Conservation (phyloP, 2,797 vertebrate genomes). For the Argyrosomus regius region DNA sequence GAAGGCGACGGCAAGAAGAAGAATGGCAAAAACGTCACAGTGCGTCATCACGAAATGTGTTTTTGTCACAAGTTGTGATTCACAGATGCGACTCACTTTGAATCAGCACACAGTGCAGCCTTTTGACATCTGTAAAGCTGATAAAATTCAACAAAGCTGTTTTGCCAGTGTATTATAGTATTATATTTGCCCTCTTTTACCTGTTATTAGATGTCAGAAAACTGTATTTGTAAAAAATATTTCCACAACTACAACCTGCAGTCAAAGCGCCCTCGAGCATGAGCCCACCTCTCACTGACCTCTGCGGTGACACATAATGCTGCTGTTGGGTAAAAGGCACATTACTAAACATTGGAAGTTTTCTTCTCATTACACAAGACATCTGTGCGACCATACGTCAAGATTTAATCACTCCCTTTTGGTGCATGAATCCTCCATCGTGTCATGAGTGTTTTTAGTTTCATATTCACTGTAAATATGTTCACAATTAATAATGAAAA, state of each 20-base stretch:
- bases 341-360: not conserved
- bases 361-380: not conserved
- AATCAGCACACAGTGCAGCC: not conserved
- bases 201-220: not conserved
- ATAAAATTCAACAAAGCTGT: not conserved
- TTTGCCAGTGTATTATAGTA: not conserved
- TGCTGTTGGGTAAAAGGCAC: not conserved
- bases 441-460: not conserved
- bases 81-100: not conserved
- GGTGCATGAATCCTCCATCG: not conserved
- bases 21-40: not conserved
- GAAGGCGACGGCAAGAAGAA: not conserved
- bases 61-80: not conserved
- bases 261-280: not conserved
- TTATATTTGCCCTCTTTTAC: not conserved
- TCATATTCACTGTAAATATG: slow-evolving; percentile 23
- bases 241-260: not conserved
- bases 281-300: not conserved
- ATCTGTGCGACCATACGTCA: not conserved
- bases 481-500: slow-evolving; percentile 25
- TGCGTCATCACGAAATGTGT: not conserved
- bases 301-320: slow-evolving; percentile 13
- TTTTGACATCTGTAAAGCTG: not conserved
- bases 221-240: not conserved
- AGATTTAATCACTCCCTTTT: not conserved